Base-by-base conservation (phyloP, 2,797 vertebrate genomes). In the Coreius guichenoti region DNA sequence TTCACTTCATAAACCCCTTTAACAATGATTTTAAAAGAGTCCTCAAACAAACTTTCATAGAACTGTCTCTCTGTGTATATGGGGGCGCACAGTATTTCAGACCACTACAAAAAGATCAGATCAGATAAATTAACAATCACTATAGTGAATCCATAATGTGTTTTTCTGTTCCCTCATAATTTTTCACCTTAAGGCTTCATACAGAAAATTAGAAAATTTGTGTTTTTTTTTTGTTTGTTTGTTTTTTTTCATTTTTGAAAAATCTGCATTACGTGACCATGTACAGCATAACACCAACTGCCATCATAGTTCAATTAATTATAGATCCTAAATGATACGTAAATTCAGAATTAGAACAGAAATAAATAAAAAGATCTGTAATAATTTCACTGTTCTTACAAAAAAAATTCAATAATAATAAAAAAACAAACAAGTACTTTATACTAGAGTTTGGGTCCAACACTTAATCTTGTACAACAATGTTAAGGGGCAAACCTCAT, bases 1-100 rank as follows among this genome's bases (percentile, higher is more conserved):
- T 67, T 68, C 11, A 47, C 58, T 69, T 87, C 89, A 88, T 87
- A 91, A 91, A 90, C 89, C 78, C 67, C 29, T 17, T 17, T 31
- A 65, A 65, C 29, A 17, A 65, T 31, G 14, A 63, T 63, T 11
- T 63, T 29, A 29, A 63, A 29, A 14, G 14, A 65, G 63, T 65
- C 63, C 14, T 31, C 13, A 43, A 14, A 7, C n/a, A 65, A 65
- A 65, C 1, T 5, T 63, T 6, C 5, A 26, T 2, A 26, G 4
- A 58, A 21, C 36, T 88, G 16, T 21, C 33, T 43, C 36, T 84
- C 58, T 68, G 91, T 90, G 91, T 21, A 33, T 65, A 63, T 1
- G 1, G 70, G 4, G 7, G 43, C 78, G 43, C 89, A 90, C 89
- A 88, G 29, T 81, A 76, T 83, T 81, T 82, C 1, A 67, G 29